A percentile compares a stretch with the other conserved stretches of the same genome.
Evolutionary conservation across 2,888 invertebrate genomes (phyloP).

Genomic region (Kuschelorhynchus macadamiae): DNA sequence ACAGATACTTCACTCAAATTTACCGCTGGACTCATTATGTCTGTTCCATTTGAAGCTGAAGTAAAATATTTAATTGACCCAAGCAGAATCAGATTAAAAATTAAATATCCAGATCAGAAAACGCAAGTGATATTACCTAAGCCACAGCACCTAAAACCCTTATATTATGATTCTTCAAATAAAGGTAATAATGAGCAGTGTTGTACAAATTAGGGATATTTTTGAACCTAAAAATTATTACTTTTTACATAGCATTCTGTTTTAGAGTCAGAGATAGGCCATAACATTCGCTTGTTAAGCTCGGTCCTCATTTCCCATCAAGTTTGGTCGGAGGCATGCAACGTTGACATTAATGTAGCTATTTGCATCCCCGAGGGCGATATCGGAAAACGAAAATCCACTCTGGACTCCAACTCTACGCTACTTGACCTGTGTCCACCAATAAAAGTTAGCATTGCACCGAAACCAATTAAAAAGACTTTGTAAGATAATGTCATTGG

Average conservation of each 20-base stretch:
- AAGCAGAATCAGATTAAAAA: constrained; percentile 83
- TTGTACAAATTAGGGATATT: too few species aligned
- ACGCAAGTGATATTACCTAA: constrained; percentile 87
- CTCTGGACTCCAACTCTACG: constrained; percentile 70
- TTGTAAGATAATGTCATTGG: constrained; percentile 59
- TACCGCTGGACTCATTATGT: constrained; percentile 91
- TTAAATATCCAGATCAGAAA: constrained; percentile 93
- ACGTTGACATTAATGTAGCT: constrained; percentile 88
- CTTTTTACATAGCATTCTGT: too few species aligned
- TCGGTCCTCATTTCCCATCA: constrained; percentile 92
- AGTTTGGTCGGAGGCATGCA: constrained; percentile 93
- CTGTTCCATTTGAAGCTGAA: constrained; percentile 89
- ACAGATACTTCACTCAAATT: constrained; percentile 88
- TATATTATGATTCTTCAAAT: constrained; percentile 72
- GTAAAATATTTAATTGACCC: constrained; percentile 84
- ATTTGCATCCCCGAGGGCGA: constrained; percentile 79
- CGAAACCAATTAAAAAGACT: constrained; percentile 86
- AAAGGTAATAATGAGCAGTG: too few species aligned
- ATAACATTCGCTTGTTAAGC: constrained; percentile 82
- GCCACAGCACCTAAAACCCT: constrained; percentile 81
- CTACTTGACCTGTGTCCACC: constrained; percentile 88
- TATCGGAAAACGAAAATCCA: constrained; percentile 66
- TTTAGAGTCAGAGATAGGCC: constrained; percentile 72
- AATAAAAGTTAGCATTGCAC: constrained; percentile 88
- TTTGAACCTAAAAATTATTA: too few species aligned